phyloP scores from a whole-genome alignment of 2,888 invertebrate species.

The Tuta absoluta region DNA sequence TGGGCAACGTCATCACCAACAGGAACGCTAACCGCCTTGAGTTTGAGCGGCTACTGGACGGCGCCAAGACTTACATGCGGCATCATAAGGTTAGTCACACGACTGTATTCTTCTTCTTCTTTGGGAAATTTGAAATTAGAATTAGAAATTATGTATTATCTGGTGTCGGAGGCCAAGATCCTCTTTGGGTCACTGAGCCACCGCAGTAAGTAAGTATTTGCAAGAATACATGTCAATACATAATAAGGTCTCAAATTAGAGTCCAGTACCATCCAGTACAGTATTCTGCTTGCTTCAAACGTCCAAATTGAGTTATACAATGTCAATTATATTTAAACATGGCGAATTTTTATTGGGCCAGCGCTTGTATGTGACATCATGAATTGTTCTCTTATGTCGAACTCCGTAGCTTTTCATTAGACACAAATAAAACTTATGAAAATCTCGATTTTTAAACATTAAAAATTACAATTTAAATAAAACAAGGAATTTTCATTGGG shows the following conservation, averaged over 20 bases:
- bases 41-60: slow-evolving; percentile 96
- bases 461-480: too few relatives aligned
- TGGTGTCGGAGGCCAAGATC: too few relatives aligned
- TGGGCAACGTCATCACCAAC: slow-evolving; percentile 98
- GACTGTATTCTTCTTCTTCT: not conserved
- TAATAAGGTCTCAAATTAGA: too few relatives aligned
- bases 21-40: slow-evolving; percentile 97
- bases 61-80: slow-evolving; percentile 98
- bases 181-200: too few relatives aligned
- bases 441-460: not conserved
- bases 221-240: too few relatives aligned
- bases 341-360: slow-evolving; percentile 73
- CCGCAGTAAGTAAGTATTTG: too few relatives aligned
- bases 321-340: too few relatives aligned
- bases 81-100: slow-evolving; percentile 89
- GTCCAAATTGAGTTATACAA: too few relatives aligned
- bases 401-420: slow-evolving; percentile 2
- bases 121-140: too few relatives aligned
- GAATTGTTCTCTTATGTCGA: slow-evolving; percentile 33
- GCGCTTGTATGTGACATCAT: slow-evolving; percentile 45
- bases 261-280: too few relatives aligned
- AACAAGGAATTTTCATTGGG: slow-evolving; percentile 73
- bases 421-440: not conserved
- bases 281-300: too few relatives aligned
- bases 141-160: too few relatives aligned